These are phyloP conservation scores for Epinephelus moara DNA, from an alignment of 2,113 vertebrate genomes.

Conservation along the genomic window DNA sequence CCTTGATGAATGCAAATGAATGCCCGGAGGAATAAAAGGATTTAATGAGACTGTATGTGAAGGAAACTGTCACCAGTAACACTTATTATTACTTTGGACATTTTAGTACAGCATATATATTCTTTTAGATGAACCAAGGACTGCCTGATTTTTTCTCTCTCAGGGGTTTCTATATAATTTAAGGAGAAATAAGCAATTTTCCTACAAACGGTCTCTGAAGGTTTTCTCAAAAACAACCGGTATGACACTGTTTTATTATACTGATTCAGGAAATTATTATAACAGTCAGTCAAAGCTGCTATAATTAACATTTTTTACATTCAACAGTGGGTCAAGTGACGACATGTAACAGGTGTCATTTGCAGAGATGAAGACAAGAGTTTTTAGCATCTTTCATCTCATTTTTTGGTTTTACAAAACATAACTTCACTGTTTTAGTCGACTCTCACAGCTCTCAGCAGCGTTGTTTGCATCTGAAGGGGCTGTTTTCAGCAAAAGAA, in stretches of 20 bases:
- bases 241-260: background rate
- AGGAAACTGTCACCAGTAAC: background rate
- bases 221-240: background rate
- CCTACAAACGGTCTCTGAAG: background rate
- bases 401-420: no score
- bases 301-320: no score
- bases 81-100: background rate
- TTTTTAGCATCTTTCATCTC: no score
- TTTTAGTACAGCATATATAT: background rate
- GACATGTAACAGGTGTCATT: no score
- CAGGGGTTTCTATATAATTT: background rate
- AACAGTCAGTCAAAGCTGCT: background rate
- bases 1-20: constrained; percentile 30
- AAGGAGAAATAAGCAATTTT: background rate
- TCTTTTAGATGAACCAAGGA: constrained; percentile 2
- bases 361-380: no score
- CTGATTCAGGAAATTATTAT: background rate
- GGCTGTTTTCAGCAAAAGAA: no score
- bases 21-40: background rate
- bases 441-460: no score
- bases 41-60: constrained; percentile 32
- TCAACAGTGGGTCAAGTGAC: no score
- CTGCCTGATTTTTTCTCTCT: background rate
- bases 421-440: no score
- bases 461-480: no score